Base-by-base conservation (phyloP, 2,888 invertebrate genomes). In the Cheilosia vernalis region DNA sequence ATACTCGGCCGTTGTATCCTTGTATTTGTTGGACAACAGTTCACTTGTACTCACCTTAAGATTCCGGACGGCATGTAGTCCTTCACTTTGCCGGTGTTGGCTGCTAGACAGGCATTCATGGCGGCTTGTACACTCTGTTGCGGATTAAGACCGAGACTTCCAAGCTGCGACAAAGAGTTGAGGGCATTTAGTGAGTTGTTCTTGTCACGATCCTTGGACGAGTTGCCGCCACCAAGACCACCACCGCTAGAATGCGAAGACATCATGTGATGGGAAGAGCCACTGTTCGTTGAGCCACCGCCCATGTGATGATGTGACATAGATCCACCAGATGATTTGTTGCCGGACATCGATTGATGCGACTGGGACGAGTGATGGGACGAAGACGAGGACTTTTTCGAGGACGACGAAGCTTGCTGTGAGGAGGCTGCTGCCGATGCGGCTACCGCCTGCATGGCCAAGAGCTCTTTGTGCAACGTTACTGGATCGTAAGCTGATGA, bases 31-130 rank as follows among this genome's bases (percentile, higher is more conserved):
- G 58, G 64, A 80, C 60, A 60, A 15, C 21, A 53, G 63, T 61
- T 86, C 27, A 67, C 64, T 60, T 74, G 56, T 61, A 87, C 90
- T 92, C 89, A 93, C 93, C 93, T 93, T 89, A 93, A 90, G 88
- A 93, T 93, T 89, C 93, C 93, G 84, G 92, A 90, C 81, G 93
- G 93, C 91, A 93, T 91, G 72, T 91, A 92, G 82, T 92, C 92
- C 88, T 92, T 92, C 58, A 88, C 87, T 87, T 89, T 90, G 55
- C 88, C 89, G 30, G 90, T 89, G 40, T 91, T 90, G 66, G 91
- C 92, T 3, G 92, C 92, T 15, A 92, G 90, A 87, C 91, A 91
- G 1, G 92, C 92, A 89, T 92, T 92, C 92, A 92, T 92, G 2
- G 92, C 92, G 51, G 92, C 92, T 88, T 92, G 92, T 88, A 92